Percentiles rank a stretch among this genome's conserved stretches.
phyloP scores from a whole-genome alignment of 2,113 vertebrate genomes.

The Tupaia tana region DNA sequence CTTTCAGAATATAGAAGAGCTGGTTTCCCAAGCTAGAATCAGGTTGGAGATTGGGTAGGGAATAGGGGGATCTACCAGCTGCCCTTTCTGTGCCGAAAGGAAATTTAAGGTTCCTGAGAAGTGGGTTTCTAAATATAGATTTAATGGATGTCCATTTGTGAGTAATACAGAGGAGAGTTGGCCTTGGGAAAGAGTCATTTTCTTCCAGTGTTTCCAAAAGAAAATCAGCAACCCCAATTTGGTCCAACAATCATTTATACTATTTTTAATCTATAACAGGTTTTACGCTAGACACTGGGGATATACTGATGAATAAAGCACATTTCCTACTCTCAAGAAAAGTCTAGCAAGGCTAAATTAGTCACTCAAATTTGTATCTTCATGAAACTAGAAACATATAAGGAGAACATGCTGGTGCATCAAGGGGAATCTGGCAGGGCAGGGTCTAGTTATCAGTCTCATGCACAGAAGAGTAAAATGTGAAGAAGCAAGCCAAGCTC shows the following conservation, averaged over 20 bases:
- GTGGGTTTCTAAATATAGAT: not conserved
- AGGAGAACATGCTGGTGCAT: not conserved
- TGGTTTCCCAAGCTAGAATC: constrained; percentile 28
- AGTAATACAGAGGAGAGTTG: not conserved
- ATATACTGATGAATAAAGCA: not conserved
- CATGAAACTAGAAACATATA: not conserved
- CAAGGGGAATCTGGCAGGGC: not conserved
- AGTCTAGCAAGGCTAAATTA: not conserved
- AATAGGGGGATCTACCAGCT: not conserved
- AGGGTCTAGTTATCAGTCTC: not conserved
- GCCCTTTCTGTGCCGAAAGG: not conserved
- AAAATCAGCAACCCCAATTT: not conserved
- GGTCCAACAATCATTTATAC: not conserved
- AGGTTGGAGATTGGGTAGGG: not conserved
- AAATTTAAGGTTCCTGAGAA: constrained; percentile 1
- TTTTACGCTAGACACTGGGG: not conserved
- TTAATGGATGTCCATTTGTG: constrained; percentile 14
- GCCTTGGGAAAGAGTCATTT: constrained; percentile 37
- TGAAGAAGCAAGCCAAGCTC: not conserved
- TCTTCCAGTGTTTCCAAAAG: constrained; percentile 49
- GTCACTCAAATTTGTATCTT: not conserved
- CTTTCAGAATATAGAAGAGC: not conserved
- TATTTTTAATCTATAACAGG: constrained; percentile 7
- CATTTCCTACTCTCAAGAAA: not conserved
- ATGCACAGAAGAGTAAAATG: not conserved